These are phyloP conservation scores for Amphiprion clarkii DNA, from an alignment of 2,797 vertebrate genomes.

Conservation along the genomic window DNA sequence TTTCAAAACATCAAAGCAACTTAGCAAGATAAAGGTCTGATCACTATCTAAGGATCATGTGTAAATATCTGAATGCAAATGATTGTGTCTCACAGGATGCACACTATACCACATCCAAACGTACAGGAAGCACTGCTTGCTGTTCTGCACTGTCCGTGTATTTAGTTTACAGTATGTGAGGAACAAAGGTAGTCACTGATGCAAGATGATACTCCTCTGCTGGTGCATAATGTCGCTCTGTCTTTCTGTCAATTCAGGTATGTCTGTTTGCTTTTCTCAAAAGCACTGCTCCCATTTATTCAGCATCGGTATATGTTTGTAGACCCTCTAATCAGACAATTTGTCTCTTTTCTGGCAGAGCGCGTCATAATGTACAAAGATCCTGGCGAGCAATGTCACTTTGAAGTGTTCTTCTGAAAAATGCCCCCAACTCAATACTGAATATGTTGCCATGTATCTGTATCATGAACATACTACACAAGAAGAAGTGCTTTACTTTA, in stretches of 20 bases:
- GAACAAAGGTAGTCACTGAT: not conserved
- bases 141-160: not conserved
- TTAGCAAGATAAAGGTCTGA: too few relatives aligned
- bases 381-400: slow-evolving; percentile 25
- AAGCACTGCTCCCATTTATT: not conserved
- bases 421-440: fast-evolving
- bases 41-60: not conserved
- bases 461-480: fast-evolving
- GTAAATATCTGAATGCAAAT: not conserved
- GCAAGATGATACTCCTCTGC: slow-evolving; percentile 25
- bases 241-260: slow-evolving; percentile 44
- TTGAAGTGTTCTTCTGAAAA: slow-evolving; percentile 34
- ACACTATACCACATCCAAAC: slow-evolving; percentile 6
- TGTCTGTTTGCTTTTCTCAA: not conserved
- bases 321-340: not conserved
- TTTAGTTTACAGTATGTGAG: too few relatives aligned
- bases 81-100: not conserved
- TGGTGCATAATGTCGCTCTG: slow-evolving; percentile 30
- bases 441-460: slow-evolving; percentile 12
- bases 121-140: slow-evolving; percentile 12
- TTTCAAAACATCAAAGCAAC: not conserved
- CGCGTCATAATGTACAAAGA: fast-evolving
- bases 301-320: not conserved
- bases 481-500: slow-evolving; percentile 13
- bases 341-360: slow-evolving; percentile 24